Percentiles rank a stretch among this genome's conserved stretches.
phyloP scores from a whole-genome alignment of 2,113 vertebrate genomes.

The Ochotona curzoniae region DNA sequence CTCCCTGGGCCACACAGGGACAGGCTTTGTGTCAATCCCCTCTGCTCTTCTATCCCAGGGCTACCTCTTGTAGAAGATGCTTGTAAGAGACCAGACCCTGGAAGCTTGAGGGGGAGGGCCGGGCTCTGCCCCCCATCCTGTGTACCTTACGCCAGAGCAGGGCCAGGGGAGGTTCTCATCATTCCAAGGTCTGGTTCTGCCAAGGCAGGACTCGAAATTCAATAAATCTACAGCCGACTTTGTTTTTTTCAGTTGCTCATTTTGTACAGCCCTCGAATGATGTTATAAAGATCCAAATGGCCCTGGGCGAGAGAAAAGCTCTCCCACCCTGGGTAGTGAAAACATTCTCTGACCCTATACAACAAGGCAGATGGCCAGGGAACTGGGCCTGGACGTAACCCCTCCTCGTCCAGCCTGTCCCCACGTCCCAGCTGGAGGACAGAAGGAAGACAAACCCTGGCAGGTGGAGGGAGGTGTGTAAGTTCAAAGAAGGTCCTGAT shows the following conservation, averaged over 20 bases:
- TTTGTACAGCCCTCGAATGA: no score
- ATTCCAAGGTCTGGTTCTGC: no score
- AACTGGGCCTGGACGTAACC: no score
- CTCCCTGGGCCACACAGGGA: no score
- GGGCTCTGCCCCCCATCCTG: neutral
- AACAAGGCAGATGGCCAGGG: neutral
- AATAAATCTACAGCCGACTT: no score
- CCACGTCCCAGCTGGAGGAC: neutral
- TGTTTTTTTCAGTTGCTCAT: no score
- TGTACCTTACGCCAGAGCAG: neutral
- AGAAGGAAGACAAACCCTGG: neutral
- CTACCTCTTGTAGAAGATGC: neutral
- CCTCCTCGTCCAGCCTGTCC: no score
- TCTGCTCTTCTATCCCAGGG: neutral
- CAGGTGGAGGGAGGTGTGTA: neutral
- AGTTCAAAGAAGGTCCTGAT: neutral
- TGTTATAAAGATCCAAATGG: no score
- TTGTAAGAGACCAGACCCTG: neutral
- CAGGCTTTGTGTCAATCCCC: neutral
- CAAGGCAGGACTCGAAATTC: no score
- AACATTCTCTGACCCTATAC: neutral
- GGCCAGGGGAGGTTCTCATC: no score
- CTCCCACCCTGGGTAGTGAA: neutral
- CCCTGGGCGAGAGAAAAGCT: no score
- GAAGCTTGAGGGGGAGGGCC: fast-evolving